phyloP scores from a whole-genome alignment of 2,797 vertebrate species.

The Spinus olivaceus region DNA sequence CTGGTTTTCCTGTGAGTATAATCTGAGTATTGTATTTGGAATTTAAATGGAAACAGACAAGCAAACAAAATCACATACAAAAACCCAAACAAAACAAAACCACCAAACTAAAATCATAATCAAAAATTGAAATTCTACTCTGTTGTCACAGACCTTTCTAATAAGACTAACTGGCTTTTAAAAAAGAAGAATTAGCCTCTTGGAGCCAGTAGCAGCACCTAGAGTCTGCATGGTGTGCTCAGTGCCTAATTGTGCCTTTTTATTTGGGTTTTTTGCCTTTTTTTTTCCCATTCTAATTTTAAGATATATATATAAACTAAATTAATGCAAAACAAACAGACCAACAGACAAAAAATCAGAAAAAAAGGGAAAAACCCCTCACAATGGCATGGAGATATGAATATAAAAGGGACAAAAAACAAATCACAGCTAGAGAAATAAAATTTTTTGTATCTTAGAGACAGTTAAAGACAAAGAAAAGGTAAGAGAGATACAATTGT shows the following conservation, averaged over 20 bases:
- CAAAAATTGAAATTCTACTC: neutral
- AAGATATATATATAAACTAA: neutral
- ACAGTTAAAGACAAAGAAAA: neutral
- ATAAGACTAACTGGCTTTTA: neutral
- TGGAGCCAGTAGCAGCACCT: neutral
- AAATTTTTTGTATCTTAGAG: neutral
- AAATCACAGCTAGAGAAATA: neutral
- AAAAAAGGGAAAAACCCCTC: accelerated
- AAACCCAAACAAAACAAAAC: neutral
- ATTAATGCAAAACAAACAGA: neutral
- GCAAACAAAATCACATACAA: no score
- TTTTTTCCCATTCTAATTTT: neutral
- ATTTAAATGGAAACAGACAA: neutral
- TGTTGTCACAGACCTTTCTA: neutral
- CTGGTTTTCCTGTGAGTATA: neutral
- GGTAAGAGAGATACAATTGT: neutral
- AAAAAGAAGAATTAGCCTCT: neutral
- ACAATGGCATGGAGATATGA: neutral
- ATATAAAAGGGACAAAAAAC: neutral
- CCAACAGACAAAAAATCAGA: accelerated
- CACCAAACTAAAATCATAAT: accelerated
- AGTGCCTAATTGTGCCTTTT: neutral
- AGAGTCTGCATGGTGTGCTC: neutral
- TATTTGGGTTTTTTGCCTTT: neutral
- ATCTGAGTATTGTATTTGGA: neutral